These are phyloP conservation scores for Heterochromis multidens DNA, from an alignment of 2,113 vertebrate species.

Conservation along the genomic window DNA sequence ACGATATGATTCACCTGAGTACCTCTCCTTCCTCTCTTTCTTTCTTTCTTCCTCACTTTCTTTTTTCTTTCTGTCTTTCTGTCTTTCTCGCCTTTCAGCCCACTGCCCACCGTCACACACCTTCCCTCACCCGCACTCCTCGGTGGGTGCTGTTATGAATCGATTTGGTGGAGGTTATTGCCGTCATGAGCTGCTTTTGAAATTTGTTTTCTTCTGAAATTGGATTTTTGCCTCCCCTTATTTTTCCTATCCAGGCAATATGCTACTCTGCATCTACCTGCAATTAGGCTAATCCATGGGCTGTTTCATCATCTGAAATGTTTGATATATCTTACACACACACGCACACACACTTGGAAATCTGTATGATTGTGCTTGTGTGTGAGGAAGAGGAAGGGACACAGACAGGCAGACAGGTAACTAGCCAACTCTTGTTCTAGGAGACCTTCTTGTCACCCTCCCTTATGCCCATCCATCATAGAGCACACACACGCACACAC, in stretches of 20 bases:
- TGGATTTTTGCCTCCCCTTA: conserved; percentile 30
- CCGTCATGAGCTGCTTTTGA: conserved; percentile 46
- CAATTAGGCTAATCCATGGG: conserved; percentile 39
- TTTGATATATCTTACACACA: background rate
- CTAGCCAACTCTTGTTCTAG: background rate
- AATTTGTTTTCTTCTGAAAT: conserved; percentile 54
- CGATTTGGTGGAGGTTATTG: conserved; percentile 53
- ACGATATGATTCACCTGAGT: conserved; percentile 44
- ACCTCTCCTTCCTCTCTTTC: background rate
- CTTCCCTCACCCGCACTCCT: background rate
- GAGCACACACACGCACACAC: background rate
- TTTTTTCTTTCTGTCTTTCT: background rate
- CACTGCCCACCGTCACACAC: background rate
- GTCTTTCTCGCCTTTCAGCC: background rate
- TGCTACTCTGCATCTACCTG: conserved; percentile 1
- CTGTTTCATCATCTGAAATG: conserved; percentile 10
- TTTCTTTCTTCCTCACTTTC: background rate
- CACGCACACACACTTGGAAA: background rate
- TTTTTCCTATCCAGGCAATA: conserved; percentile 43
- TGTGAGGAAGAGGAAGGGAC: background rate
- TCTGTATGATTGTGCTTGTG: background rate
- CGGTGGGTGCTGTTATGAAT: conserved; percentile 40
- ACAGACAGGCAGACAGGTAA: background rate
- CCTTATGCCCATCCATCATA: conserved; percentile 3
- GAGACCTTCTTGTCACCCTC: background rate